Conservation (phyloP, 2,797 vertebrate genomes). For the Sebastes variabilis region DNA sequence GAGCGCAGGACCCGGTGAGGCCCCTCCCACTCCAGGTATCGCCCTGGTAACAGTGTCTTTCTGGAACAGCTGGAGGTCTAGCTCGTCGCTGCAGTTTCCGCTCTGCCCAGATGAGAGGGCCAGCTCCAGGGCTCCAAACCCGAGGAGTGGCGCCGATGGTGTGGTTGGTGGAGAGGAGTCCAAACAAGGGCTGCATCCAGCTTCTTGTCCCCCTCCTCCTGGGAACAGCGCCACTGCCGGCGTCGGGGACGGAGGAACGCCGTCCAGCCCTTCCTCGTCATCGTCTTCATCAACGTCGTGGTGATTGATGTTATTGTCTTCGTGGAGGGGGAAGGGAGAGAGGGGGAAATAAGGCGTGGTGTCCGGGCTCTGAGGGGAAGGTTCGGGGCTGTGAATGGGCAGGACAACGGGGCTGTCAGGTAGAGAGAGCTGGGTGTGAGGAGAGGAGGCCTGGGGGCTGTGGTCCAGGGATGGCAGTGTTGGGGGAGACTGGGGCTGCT, state of each 20-base stretch:
- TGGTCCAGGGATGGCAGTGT: constrained; percentile 83
- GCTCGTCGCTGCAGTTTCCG: constrained; percentile 79
- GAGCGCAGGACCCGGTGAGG: constrained; percentile 69
- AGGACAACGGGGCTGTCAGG: constrained; percentile 62
- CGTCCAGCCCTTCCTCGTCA: constrained; percentile 69
- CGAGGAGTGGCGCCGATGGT: constrained; percentile 71
- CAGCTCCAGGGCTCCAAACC: constrained; percentile 81
- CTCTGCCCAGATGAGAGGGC: constrained; percentile 84
- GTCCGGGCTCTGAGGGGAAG: constrained; percentile 73
- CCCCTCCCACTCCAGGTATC: constrained; percentile 67
- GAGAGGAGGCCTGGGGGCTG: constrained; percentile 76
- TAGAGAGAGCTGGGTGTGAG: constrained; percentile 62
- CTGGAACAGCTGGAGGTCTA: constrained; percentile 92
- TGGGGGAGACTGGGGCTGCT: constrained; percentile 77
- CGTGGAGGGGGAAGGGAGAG: constrained; percentile 73
- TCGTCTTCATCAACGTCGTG: constrained; percentile 66
- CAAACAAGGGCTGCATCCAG: constrained; percentile 67
- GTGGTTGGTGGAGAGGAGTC: constrained; percentile 78
- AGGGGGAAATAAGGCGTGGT: constrained; percentile 73
- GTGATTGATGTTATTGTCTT: constrained; percentile 45
- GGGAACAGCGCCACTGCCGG: constrained; percentile 82
- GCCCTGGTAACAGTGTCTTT: constrained; percentile 73
- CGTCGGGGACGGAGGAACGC: constrained; percentile 75
- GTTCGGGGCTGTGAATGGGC: constrained; percentile 69
- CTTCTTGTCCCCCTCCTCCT: constrained; percentile 67